Conservation (phyloP, 2,113 vertebrate genomes). For the Mesocricetus auratus region DNA sequence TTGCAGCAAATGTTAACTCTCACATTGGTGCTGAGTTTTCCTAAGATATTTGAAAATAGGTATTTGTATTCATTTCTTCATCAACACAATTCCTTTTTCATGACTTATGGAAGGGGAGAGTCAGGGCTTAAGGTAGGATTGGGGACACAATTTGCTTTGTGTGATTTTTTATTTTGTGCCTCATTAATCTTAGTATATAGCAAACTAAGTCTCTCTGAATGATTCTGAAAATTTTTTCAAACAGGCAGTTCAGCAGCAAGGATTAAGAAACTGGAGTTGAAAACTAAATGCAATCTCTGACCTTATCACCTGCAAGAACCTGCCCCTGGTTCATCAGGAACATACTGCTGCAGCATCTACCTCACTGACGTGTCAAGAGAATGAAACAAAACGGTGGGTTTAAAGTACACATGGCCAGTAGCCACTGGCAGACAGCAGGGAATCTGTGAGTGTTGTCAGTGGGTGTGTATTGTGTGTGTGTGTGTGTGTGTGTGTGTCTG, state of each 20-base stretch:
- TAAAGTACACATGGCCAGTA: neutral
- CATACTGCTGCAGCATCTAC: neutral
- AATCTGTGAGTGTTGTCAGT: too few relatives aligned
- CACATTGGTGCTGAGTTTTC: neutral
- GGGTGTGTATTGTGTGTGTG: neutral
- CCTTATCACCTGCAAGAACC: neutral
- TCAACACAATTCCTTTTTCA: neutral
- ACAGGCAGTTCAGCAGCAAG: neutral
- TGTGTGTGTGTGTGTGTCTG: too few relatives aligned
- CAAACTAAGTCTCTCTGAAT: neutral
- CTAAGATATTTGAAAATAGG: neutral
- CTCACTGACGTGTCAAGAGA: neutral
- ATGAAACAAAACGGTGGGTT: neutral
- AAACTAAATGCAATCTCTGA: neutral
- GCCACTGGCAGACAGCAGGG: neutral
- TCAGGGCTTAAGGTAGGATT: neutral
- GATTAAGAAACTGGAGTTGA: neutral
- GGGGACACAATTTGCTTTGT: neutral
- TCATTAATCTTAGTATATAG: neutral
- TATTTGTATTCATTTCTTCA: constrained; percentile 1
- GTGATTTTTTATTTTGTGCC: neutral
- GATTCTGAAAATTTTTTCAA: neutral
- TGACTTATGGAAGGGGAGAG: neutral
- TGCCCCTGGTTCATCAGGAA: neutral
- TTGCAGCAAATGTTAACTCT: neutral